Evolutionary conservation across 2,113 vertebrate species (phyloP).

Genomic region (Percina caprodes): DNA sequence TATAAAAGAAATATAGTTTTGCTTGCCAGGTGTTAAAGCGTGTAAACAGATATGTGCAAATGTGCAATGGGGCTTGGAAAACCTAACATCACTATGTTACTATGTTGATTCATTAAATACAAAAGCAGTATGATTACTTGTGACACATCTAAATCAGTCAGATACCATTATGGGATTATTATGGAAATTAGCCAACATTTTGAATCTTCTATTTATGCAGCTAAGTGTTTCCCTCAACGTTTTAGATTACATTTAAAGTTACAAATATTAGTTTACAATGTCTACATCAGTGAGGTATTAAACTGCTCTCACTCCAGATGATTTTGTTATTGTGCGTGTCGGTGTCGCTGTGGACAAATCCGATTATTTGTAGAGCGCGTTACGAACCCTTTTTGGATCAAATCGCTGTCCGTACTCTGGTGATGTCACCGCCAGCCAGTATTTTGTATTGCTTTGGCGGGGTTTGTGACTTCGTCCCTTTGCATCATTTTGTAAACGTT

Average conservation of each 20-base stretch:
- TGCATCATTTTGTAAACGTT: background rate
- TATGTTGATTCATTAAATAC: background rate
- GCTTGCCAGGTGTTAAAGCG: too few relatives aligned
- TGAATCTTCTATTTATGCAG: background rate
- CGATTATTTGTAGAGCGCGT: rapidly evolving
- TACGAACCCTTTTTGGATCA: constrained; percentile 22
- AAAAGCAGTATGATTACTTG: background rate
- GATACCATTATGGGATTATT: background rate
- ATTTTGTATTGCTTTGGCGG: constrained; percentile 64
- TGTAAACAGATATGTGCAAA: too few relatives aligned
- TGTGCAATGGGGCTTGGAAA: too few relatives aligned
- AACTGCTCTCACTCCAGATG: too few relatives aligned
- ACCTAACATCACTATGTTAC: too few relatives aligned
- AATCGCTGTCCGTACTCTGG: constrained; percentile 21
- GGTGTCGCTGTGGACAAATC: background rate
- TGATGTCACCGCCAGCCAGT: constrained; percentile 15
- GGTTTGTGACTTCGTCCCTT: background rate
- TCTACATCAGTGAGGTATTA: background rate
- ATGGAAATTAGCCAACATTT: background rate
- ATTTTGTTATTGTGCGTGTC: background rate
- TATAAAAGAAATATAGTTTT: too few relatives aligned
- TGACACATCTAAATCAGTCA: background rate
- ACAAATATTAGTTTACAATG: background rate
- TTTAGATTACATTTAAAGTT: background rate
- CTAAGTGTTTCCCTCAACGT: background rate